Evolutionary conservation across 2,113 vertebrate genomes (phyloP), one percentile per base, ranked within the genome.

Genomic region (Actenoides hombroni): DNA sequence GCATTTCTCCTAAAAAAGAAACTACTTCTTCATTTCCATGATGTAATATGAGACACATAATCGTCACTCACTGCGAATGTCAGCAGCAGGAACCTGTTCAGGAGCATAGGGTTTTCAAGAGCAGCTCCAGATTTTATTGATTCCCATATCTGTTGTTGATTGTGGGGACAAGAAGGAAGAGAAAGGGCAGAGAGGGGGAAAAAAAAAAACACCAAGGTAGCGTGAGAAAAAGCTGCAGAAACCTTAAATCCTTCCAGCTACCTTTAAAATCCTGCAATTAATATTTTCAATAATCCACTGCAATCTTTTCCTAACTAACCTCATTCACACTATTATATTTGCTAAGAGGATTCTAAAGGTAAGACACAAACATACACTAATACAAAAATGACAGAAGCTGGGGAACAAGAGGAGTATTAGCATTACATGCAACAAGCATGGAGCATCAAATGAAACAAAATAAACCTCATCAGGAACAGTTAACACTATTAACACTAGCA

Each of bases 61-160:
- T 35, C 3, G 15, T 86, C 91, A 99, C 99, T 96, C 97, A 99
- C 99, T 29, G 99, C 99, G 63, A 99, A 99, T 5, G 99, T 99
- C 97, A 99, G 96, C 68, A 99, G 98, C 89, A 99, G 97, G 96
- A 99, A 99, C 95, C 97, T 99, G 97, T 98, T 99, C 88, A 99
- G 95, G 65, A 99, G 95, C 61, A 99, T 97, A 3, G 99, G 99
- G 95, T 99, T 98, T 84, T 99, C 98, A 37, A 99, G 75, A 8
- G 99, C 99, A 81, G 98, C 94, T 3, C 99, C 99, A 8, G 99
- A 99, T 83, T 98, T 98, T 85, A 99, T 98, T 31, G 98, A 97
- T 86, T 98, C 98, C 99, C 99, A 99, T 73, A 99, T 99, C 99
- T 99, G 98, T 56, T 65, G 70, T 4, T 17, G 68, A 92, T 74